phyloP scores from a whole-genome alignment of 1,140 invertebrate genomes.

The Bombus huntii region DNA sequence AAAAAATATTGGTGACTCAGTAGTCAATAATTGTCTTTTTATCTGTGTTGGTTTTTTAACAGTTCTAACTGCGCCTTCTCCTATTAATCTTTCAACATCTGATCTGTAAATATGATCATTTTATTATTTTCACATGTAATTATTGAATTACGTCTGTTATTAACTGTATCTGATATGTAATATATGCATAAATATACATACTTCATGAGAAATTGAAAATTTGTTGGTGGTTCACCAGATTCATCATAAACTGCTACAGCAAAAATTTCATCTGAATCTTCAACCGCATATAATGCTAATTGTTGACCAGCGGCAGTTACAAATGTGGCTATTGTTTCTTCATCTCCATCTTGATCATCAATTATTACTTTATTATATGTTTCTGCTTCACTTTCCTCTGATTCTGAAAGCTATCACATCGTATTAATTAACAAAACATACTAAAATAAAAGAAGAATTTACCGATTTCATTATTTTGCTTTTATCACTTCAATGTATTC shows the following conservation, averaged over 20 bases:
- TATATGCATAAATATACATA: conserved; percentile 48
- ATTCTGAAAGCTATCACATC: conserved; percentile 19
- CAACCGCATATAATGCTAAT: conserved; percentile 80
- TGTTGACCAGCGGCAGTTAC: conserved; percentile 79
- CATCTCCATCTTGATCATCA: conserved; percentile 66
- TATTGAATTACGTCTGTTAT: not conserved
- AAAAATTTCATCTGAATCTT: conserved; percentile 80
- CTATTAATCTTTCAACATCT: conserved; percentile 80
- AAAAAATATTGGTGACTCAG: conserved; percentile 61
- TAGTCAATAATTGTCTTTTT: conserved; percentile 73
- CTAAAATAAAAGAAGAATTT: not conserved
- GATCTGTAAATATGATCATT: conserved; percentile 67
- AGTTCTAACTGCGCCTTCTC: conserved; percentile 80
- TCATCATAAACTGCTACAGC: conserved; percentile 81
- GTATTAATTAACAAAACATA: not conserved
- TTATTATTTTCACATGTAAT: conserved; percentile 16
- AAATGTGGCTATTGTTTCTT: conserved; percentile 81
- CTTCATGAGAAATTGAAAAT: conserved; percentile 81
- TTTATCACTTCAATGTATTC: not conserved
- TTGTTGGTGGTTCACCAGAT: conserved; percentile 77
- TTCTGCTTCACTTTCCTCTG: conserved; percentile 30
- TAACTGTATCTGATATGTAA: not conserved
- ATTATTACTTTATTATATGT: conserved; percentile 7
- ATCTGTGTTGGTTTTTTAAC: conserved; percentile 79
- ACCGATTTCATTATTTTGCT: not conserved